Conservation (phyloP, 2,113 vertebrate genomes). For the Phrynosoma blainvillii region DNA sequence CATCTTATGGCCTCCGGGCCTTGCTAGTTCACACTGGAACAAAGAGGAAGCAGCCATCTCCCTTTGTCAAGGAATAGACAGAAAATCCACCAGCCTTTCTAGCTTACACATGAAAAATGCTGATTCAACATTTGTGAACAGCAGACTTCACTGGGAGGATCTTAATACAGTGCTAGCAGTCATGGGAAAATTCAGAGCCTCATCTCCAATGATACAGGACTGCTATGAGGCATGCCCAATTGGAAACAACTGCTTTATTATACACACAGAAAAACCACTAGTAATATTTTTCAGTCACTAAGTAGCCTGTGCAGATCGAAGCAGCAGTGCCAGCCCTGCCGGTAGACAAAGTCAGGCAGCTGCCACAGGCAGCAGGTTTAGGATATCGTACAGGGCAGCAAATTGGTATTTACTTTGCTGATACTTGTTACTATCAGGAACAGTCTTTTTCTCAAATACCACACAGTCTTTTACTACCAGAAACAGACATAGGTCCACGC, state of each 20-base stretch:
- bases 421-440: background rate
- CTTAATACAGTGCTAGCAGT: fast-evolving
- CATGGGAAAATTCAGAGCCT: background rate
- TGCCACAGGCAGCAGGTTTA: background rate
- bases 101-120: background rate
- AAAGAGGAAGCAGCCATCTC: background rate
- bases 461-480: background rate
- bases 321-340: background rate
- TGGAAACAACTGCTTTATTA: constrained; percentile 68
- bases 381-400: background rate
- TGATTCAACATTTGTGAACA: background rate
- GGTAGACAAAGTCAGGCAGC: background rate
- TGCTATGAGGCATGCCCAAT: constrained; percentile 39
- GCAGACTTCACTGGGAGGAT: background rate
- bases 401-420: background rate
- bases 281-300: background rate
- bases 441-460: no score
- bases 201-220: constrained; percentile 4
- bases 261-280: constrained; percentile 36
- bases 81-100: background rate
- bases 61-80: background rate
- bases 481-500: background rate
- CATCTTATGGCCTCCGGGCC: no score
- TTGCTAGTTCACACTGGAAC: background rate
- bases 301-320: background rate